A percentile compares a stretch with the other conserved stretches of the same genome.
Evolutionary conservation across 2,797 vertebrate species (phyloP).

Genomic region (Pangasius larnaudii): DNA sequence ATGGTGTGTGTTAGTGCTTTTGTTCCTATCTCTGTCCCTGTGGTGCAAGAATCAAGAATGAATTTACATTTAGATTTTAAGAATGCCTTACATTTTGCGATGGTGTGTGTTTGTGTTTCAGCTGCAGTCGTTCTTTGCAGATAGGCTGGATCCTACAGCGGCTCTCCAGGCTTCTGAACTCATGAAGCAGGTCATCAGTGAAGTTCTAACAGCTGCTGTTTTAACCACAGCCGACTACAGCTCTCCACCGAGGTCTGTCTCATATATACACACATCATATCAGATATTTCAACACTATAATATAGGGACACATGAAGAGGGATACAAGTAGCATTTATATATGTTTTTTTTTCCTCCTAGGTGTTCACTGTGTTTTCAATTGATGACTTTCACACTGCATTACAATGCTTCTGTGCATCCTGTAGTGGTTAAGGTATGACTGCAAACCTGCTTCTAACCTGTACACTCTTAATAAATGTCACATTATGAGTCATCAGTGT

Average conservation of each 20-base stretch:
- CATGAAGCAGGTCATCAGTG: conserved; percentile 81
- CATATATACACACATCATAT: not conserved
- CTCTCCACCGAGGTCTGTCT: conserved; percentile 60
- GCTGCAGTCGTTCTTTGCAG: conserved; percentile 84
- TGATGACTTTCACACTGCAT: conserved; percentile 89
- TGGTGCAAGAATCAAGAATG: not conserved
- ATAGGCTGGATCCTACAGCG: conserved; percentile 73
- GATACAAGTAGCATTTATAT: not conserved
- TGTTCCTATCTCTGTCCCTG: not conserved
- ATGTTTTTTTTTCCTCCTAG: conserved; percentile 70
- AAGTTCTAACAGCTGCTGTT: conserved; percentile 79
- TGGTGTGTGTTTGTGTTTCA: conserved; percentile 65
- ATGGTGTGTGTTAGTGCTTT: not conserved
- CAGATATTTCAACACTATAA: not conserved
- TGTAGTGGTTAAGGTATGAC: conserved; percentile 82
- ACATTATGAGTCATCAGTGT: not conserved
- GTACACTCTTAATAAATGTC: not conserved
- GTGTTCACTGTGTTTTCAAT: conserved; percentile 90
- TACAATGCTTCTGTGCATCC: conserved; percentile 76
- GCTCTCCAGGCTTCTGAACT: conserved; percentile 79
- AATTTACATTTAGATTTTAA: not conserved
- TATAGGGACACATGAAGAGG: not conserved
- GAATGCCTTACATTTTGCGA: not conserved
- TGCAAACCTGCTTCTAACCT: not conserved
- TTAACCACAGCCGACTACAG: conserved; percentile 67